These are phyloP conservation scores for Mamestra brassicae DNA, from an alignment of 2,888 invertebrate species.

Conservation along the genomic window DNA sequence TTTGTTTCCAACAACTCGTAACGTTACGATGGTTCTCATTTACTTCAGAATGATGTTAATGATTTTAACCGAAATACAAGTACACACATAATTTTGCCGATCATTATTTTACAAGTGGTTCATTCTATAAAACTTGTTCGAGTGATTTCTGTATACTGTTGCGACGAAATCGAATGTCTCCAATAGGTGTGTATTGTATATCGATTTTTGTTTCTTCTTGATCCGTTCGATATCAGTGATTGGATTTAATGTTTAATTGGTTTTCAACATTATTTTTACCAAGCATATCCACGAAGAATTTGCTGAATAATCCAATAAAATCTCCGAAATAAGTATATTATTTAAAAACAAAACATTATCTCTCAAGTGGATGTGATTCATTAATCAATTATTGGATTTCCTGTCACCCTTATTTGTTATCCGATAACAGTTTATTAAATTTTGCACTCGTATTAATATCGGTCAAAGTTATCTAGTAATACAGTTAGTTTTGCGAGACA, in stretches of 20 bases:
- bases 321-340: slow-evolving; percentile 45
- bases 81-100: not conserved
- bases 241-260: not conserved
- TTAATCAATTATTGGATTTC: slow-evolving; percentile 81
- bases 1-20: slow-evolving; percentile 42
- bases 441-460: slow-evolving; percentile 81
- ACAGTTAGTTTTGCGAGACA: slow-evolving; percentile 76
- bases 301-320: slow-evolving; percentile 44
- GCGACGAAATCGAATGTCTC: not conserved
- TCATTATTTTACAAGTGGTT: not conserved
- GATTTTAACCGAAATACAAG: not conserved
- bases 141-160: not conserved
- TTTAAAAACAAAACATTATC: slow-evolving; percentile 65
- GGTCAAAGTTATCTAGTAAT: slow-evolving; percentile 81
- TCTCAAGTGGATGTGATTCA: slow-evolving; percentile 79
- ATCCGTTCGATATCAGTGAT: not conserved
- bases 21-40: slow-evolving; percentile 18
- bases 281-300: not conserved
- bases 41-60: slow-evolving; percentile 13
- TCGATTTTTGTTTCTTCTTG: not conserved
- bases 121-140: not conserved
- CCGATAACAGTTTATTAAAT: slow-evolving; percentile 88
- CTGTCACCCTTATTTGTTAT: slow-evolving; percentile 79
- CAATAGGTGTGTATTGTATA: not conserved
- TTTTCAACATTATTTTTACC: not conserved